Percentiles rank a stretch among this genome's conserved stretches.
Evolutionary conservation across 2,888 invertebrate species (phyloP).

Genomic region (Leptinotarsa juncta): DNA sequence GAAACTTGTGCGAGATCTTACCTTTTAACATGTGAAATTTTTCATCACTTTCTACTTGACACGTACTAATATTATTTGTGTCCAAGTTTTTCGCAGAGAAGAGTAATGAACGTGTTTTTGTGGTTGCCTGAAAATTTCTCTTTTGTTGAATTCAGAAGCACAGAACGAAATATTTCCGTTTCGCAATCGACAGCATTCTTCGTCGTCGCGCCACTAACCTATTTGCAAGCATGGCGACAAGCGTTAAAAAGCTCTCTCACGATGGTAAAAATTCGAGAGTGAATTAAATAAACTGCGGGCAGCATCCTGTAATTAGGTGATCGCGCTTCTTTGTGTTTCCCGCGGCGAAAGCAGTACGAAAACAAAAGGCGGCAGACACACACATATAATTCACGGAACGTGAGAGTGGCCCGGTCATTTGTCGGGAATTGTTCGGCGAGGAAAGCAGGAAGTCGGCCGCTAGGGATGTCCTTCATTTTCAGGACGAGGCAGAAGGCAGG

Average conservation of each 20-base stretch:
- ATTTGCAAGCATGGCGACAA: constrained; percentile 9
- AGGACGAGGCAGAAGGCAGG: background rate
- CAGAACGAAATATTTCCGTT: no score
- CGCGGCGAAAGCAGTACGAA: constrained; percentile 24
- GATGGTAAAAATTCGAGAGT: constrained; percentile 28
- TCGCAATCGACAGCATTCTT: background rate
- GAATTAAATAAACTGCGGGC: constrained; percentile 32
- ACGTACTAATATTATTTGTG: no score
- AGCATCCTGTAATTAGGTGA: constrained; percentile 39
- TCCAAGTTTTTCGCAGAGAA: no score
- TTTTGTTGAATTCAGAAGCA: no score
- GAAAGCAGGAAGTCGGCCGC: background rate
- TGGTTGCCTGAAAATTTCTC: no score
- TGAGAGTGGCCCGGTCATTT: constrained; percentile 11
- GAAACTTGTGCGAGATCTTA: no score
- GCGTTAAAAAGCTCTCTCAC: constrained; percentile 23
- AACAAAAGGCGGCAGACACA: constrained; percentile 35
- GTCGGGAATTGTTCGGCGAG: constrained; percentile 6
- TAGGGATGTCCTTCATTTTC: background rate
- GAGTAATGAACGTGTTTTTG: no score
- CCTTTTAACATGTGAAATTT: no score
- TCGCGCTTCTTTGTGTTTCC: constrained; percentile 37
- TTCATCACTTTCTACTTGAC: no score
- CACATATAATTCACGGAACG: constrained; percentile 28
- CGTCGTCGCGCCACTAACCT: background rate